Evolutionary conservation across 1,140 invertebrate species (phyloP).

Genomic region (Drosophila pruinosa): DNA sequence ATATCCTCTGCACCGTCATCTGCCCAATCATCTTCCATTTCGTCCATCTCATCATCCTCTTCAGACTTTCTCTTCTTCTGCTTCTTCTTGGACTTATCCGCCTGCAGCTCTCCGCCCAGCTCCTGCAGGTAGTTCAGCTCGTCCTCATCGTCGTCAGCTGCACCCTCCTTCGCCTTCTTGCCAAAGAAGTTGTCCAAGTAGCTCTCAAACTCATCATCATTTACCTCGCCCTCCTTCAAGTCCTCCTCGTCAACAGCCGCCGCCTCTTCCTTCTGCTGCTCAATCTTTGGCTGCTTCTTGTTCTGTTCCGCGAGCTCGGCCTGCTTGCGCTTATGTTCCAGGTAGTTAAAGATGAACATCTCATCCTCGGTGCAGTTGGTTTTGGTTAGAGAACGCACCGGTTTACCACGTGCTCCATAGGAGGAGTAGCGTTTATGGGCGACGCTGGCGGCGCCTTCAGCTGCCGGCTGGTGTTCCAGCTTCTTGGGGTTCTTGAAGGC

Average conservation of each 20-base stretch:
- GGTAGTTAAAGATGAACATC: constrained; percentile 79
- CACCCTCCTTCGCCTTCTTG: constrained; percentile 82
- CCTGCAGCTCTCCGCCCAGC: constrained; percentile 63
- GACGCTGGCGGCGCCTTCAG: constrained; percentile 52
- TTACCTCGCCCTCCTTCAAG: constrained; percentile 90
- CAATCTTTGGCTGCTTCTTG: constrained; percentile 53
- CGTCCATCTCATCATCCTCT: constrained; percentile 64
- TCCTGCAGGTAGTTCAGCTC: constrained; percentile 77
- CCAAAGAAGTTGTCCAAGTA: constrained; percentile 87
- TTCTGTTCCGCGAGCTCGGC: constrained; percentile 53
- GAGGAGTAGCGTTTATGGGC: constrained; percentile 67
- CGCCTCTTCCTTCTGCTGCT: constrained; percentile 42
- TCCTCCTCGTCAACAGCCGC: constrained; percentile 55
- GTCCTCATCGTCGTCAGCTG: constrained; percentile 80
- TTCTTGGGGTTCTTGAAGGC: constrained; percentile 98
- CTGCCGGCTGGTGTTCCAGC: constrained; percentile 82
- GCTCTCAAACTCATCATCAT: constrained; percentile 93
- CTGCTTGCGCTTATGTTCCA: constrained; percentile 80
- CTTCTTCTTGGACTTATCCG: constrained; percentile 67
- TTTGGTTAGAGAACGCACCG: constrained; percentile 68
- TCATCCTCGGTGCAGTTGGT: constrained; percentile 77
- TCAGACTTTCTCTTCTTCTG: constrained; percentile 76
- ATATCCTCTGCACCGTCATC: constrained; percentile 75
- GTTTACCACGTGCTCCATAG: constrained; percentile 64
- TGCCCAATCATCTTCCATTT: constrained; percentile 72